Conservation (phyloP, 2,888 invertebrate species). For the Drosophila melanocephala region DNA sequence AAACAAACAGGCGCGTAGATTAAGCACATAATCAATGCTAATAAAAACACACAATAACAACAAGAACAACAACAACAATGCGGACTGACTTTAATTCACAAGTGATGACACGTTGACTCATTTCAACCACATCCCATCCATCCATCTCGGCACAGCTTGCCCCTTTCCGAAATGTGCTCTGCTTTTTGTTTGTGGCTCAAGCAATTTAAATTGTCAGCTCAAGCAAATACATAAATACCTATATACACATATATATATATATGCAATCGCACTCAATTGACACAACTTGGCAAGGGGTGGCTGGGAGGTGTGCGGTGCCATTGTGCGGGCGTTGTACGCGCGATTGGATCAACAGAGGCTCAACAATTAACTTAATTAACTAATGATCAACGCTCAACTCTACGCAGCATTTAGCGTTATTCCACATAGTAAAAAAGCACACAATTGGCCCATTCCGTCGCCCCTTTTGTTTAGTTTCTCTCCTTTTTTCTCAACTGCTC, state of each 20-base stretch:
- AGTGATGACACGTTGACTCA: constrained; percentile 53
- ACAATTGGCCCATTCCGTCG: constrained; percentile 15
- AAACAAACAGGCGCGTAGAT: constrained; percentile 17
- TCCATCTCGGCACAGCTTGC: background rate
- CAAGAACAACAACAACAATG: constrained; percentile 24
- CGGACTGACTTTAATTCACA: constrained; percentile 70
- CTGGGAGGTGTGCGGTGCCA: constrained; percentile 10
- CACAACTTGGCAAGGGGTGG: constrained; percentile 19
- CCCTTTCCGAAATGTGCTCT: constrained; percentile 17
- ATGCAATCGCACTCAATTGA: constrained; percentile 58
- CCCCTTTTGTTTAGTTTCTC: background rate
- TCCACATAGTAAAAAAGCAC: constrained; percentile 21
- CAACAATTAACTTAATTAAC: constrained; percentile 79
- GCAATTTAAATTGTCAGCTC: constrained; percentile 46
- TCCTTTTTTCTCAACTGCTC: background rate
- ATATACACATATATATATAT: constrained; percentile 3
- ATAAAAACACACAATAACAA: constrained; percentile 63
- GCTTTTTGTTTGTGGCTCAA: constrained; percentile 35
- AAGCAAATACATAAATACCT: constrained; percentile 11
- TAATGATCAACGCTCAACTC: constrained; percentile 35
- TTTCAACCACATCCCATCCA: constrained; percentile 7
- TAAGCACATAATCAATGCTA: constrained; percentile 76
- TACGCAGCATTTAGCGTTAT: constrained; percentile 33
- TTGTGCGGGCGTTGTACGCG: constrained; percentile 73
- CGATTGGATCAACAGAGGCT: constrained; percentile 60